A percentile compares a stretch with the other conserved stretches of the same genome.
phyloP scores from a whole-genome alignment of 1,140 invertebrate species.

The Spodoptera litura region DNA sequence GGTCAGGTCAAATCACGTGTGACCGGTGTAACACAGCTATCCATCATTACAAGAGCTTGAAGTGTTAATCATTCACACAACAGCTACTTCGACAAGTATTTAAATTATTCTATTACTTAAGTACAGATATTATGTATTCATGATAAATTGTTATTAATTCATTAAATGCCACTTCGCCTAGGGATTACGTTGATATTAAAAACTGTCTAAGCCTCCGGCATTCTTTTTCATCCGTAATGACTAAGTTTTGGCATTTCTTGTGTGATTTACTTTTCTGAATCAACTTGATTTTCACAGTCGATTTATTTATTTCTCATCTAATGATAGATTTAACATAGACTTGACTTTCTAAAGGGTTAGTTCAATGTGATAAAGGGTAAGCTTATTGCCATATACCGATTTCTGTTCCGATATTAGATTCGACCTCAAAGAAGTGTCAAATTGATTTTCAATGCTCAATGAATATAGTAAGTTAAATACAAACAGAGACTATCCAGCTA shows the following conservation, averaged over 20 bases:
- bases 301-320: no score
- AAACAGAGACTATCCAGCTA: neutral
- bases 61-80: neutral
- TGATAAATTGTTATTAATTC: slow-evolving; percentile 14
- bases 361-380: no score
- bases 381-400: no score
- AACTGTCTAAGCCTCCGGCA: slow-evolving; percentile 6
- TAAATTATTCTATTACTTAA: neutral
- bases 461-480: neutral
- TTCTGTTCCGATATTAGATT: no score
- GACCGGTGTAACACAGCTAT: neutral
- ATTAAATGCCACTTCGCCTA: neutral
- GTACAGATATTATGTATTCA: neutral
- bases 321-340: no score
- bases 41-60: neutral
- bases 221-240: neutral
- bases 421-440: no score
- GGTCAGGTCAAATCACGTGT: neutral
- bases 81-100: neutral
- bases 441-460: neutral
- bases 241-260: neutral
- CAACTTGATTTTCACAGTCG: no score
- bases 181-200: neutral
- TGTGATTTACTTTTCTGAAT: neutral
- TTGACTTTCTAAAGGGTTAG: no score